phyloP scores from a whole-genome alignment of 2,888 invertebrate species.

The Drosophila rubida region DNA sequence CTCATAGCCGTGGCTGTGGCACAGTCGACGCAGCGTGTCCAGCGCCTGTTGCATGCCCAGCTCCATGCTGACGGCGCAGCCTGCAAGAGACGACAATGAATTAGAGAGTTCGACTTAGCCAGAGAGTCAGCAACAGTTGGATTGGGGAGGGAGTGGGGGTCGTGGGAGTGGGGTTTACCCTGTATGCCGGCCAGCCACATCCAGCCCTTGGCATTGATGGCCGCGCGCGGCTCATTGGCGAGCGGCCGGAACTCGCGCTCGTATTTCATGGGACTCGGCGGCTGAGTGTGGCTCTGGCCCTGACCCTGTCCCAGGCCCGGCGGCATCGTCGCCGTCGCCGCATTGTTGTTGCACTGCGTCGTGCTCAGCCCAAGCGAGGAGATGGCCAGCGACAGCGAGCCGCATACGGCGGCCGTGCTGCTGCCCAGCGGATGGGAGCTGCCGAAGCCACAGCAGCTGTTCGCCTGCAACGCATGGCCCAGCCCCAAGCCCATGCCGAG shows the following conservation, averaged over 20 bases:
- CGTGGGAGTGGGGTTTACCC: constrained; percentile 82
- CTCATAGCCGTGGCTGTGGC: constrained; percentile 82
- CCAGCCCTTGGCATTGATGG: constrained; percentile 91
- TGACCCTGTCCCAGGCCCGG: too few species aligned
- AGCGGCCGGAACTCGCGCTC: constrained; percentile 87
- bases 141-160: too few species aligned
- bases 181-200: constrained; percentile 93
- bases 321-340: constrained; percentile 56
- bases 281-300: constrained; percentile 78
- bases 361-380: constrained; percentile 80
- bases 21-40: constrained; percentile 88
- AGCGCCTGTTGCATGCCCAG: constrained; percentile 90
- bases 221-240: constrained; percentile 87
- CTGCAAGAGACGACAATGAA: too few species aligned
- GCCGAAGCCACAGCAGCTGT: constrained; percentile 64
- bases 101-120: too few species aligned
- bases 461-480: constrained; percentile 58
- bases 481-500: constrained; percentile 2
- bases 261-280: constrained; percentile 85
- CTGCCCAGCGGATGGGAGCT: constrained; percentile 70
- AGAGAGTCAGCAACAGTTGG: too few species aligned
- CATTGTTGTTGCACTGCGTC: constrained; percentile 64
- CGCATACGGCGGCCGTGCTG: constrained; percentile 83
- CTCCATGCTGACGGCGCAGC: constrained; percentile 88
- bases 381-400: constrained; percentile 83